Base-by-base conservation (phyloP, 2,797 vertebrate genomes). In the Rhodeus uyekii region DNA sequence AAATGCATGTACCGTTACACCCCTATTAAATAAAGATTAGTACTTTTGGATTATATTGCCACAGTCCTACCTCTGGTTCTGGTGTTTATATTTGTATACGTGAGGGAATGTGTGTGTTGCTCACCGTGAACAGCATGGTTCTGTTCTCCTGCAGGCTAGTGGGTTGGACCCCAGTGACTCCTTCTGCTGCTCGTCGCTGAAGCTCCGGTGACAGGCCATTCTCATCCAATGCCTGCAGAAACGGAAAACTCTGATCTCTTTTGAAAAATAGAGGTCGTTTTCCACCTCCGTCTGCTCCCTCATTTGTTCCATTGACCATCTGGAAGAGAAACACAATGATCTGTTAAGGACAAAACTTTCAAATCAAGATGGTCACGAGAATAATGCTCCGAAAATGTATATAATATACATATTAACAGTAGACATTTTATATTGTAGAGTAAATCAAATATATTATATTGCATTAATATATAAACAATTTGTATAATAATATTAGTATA, bases 71-170 rank as follows among this genome's bases (percentile, higher is more conserved):
- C 61, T 64, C 16, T 36, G 46, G 5, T 36, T 73, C 34, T 60
- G 19, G 27, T 77, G 27, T 67, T 22, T 78, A 76, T 76, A 64
- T 1, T 18, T 27, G 8, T 42, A 76, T 42, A 24, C 75, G 84
- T 12, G 46, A 42, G 34, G 39, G 9, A 19, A 24, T 29, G 58
- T 58, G 75, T 73, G 38, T 78, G 64, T 61, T 24, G 53, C 81
- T 67, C 27, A 99, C 98, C 95, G 92, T 99, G 77, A 99, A 99
- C 72, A 99, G 91, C 98, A 99, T 98, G 42, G 97, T 99, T 90
- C 97, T 94, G 93, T 99, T 99, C 90, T 97, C 97, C 89, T 96
- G 95, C 27, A 98, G 95, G 85, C 97, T 97, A 80, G 97, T 98
- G 13, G 98, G 97, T 90, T 96, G 96, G 13, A 99, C 96, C 34